Percentiles rank a stretch among this genome's conserved stretches.
These are phyloP conservation scores for Macroramphosus scolopax DNA, from an alignment of 2,797 vertebrate genomes.

Conservation along the genomic window DNA sequence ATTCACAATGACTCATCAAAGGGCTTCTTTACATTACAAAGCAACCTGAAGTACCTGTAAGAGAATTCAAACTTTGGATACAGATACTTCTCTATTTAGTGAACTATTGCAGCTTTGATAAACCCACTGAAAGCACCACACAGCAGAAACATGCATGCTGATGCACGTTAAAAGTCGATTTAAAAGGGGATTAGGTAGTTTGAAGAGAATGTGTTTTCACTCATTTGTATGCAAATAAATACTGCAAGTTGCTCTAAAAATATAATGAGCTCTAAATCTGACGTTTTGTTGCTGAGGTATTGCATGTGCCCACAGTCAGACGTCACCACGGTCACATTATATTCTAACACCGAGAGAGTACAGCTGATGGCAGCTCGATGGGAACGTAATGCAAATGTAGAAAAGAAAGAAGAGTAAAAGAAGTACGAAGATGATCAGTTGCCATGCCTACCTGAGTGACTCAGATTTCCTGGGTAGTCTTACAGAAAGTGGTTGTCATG, in stretches of 20 bases:
- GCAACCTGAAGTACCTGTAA: neutral
- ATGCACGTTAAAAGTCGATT: too few species aligned
- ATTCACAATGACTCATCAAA: neutral
- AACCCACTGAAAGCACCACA: too few species aligned
- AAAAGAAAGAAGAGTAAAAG: slow-evolving; percentile 5
- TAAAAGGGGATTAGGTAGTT: neutral
- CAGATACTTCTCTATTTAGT: too few species aligned
- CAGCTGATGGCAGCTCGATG: too few species aligned
- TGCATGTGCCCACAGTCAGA: neutral
- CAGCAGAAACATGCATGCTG: too few species aligned
- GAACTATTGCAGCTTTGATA: too few species aligned
- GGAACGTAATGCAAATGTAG: slow-evolving; percentile 4
- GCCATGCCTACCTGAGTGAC: slow-evolving; percentile 44
- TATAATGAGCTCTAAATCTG: neutral
- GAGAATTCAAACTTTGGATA: too few species aligned
- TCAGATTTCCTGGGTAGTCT: slow-evolving; percentile 18
- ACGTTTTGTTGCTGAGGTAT: neutral
- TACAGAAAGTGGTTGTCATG: slow-evolving; percentile 13
- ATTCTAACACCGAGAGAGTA: too few species aligned
- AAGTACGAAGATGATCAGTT: slow-evolving; percentile 31
- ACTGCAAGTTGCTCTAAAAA: neutral
- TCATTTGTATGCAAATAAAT: slow-evolving; percentile 3
- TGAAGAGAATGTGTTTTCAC: neutral
- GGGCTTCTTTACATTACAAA: neutral
- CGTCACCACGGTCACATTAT: too few species aligned